Base-by-base conservation (phyloP, 2,797 vertebrate species). In the Gymnodraco acuticeps region DNA sequence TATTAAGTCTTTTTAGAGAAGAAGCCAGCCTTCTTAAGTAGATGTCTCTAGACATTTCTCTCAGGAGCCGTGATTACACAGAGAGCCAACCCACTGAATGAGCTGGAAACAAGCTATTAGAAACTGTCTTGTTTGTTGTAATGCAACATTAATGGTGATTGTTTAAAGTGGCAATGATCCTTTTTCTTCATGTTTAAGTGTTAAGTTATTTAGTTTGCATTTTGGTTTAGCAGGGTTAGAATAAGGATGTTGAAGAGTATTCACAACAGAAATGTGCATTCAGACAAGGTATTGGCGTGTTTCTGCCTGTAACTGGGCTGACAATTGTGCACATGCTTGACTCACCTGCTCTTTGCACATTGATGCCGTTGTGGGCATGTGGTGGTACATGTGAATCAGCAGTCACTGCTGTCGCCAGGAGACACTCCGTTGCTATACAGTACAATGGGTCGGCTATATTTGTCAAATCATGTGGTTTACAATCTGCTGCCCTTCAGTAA, bases 311-410 rank as follows among this genome's bases (percentile, higher is more conserved):
- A 69, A 78, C 63, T 46, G 67, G 58, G 45, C 51, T 74, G 53
- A 78, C 70, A 71, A 81, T 73, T 81, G 78, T 82, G 73, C 60
- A 80, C 73, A 65, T 58, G 68, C 60, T 77, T 69, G 61, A 82
- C 67, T 89, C 80, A 71, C 75, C 79, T 66, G 66, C 59, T 69
- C 62, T 74, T 15, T 81, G 58, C 75, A 71, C 61, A 13, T 15
- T 48, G 66, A 58, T 80, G 83, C 70, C 54, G 75, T 67, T 66
- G 64, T 60, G 67, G 42, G 67, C 72, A 81, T 80, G 77, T 43
- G 50, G 67, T 23, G 0, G 41, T 62, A 58, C 67, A 75, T 79
- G 79, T 80, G 72, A 81, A 67, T 73, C 76, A 75, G 80, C 67
- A 31, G 74, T 48, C 69, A 15, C 5, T 33, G 51, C 66, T 72